Conservation (phyloP, 1,140 invertebrate genomes). For the Sarcophaga peregrina region DNA sequence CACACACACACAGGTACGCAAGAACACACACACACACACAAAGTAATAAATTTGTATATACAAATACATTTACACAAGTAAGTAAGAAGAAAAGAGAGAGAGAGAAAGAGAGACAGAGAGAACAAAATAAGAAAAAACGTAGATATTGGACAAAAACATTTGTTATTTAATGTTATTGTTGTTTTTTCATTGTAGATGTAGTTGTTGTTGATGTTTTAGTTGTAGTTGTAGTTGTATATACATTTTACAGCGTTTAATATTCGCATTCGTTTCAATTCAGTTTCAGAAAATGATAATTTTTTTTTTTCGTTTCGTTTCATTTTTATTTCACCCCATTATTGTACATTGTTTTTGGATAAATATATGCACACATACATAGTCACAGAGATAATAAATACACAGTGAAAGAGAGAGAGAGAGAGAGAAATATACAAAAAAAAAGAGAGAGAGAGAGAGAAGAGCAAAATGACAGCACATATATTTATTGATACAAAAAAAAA, state of each 20-base stretch:
- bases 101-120: too few species aligned
- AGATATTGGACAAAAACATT: background rate
- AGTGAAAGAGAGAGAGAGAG: conserved; percentile 14
- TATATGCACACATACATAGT: background rate
- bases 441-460: background rate
- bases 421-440: background rate
- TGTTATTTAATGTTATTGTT: background rate
- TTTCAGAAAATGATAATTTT: background rate
- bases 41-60: too few species aligned
- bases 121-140: background rate
- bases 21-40: too few species aligned
- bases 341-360: background rate
- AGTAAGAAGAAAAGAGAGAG: too few species aligned
- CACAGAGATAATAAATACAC: background rate
- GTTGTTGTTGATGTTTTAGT: background rate
- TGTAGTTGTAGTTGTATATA: background rate
- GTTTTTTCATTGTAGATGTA: background rate
- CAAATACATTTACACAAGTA: too few species aligned
- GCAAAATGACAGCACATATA: conserved; percentile 22
- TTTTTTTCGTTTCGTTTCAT: background rate
- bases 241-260: background rate
- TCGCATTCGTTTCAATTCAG: background rate
- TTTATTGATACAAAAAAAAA: background rate
- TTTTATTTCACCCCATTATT: conserved; percentile 17
- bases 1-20: background rate